phyloP scores from a whole-genome alignment of 1,140 invertebrate species.

The Ips typographus region DNA sequence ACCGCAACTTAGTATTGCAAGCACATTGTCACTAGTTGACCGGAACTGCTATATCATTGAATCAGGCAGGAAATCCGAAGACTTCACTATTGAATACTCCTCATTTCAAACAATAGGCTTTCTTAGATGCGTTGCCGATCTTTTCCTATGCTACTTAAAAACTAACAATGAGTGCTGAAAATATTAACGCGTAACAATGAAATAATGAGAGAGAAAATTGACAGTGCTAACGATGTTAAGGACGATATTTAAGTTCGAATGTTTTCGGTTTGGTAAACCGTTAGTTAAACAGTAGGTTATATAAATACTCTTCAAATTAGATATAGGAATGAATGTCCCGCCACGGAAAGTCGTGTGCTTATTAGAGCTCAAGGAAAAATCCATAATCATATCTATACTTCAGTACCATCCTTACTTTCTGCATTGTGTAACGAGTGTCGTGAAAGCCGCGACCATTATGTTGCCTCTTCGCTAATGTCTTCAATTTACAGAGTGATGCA shows the following conservation, averaged over 20 bases:
- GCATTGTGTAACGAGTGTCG: constrained; percentile 26
- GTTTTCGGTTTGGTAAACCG: neutral
- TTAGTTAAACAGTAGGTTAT: constrained; percentile 14
- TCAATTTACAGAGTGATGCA: too few relatives aligned
- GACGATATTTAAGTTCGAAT: constrained; percentile 4
- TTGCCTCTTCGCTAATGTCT: too few relatives aligned
- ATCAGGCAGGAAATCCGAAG: constrained; percentile 29
- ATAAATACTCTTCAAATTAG: constrained; percentile 19
- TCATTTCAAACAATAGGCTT: constrained; percentile 23
- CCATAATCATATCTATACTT: constrained; percentile 20
- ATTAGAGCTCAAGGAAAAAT: constrained; percentile 25
- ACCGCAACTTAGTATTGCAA: constrained; percentile 24
- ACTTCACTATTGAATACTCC: constrained; percentile 18
- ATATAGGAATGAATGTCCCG: constrained; percentile 16
- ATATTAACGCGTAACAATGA: constrained; percentile 10
- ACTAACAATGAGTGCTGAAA: constrained; percentile 14
- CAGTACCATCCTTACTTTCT: constrained; percentile 21
- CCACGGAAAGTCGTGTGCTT: constrained; percentile 25
- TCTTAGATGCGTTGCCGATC: constrained; percentile 8
- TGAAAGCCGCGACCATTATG: constrained; percentile 4
- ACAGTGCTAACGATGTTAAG: constrained; percentile 10
- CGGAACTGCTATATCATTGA: constrained; percentile 28
- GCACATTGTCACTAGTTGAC: constrained; percentile 33
- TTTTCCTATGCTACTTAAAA: constrained; percentile 2
- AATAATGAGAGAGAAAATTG: constrained; percentile 15